A percentile compares a stretch with the other conserved stretches of the same genome.
Conservation (phyloP, 2,797 vertebrate species). For the Parauchenoglanis ngamensis region DNA sequence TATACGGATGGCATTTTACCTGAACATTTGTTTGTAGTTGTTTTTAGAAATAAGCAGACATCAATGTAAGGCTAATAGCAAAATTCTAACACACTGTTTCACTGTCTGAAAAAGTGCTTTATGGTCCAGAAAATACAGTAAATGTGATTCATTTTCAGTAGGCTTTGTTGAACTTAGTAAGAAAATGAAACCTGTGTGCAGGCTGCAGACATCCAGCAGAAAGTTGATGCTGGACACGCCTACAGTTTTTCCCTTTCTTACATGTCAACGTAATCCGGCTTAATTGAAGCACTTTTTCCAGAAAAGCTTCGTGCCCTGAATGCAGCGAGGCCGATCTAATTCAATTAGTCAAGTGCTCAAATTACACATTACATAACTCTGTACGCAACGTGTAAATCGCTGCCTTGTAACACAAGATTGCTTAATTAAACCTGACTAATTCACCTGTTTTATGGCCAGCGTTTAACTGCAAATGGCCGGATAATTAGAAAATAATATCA, state of each 20-base stretch:
- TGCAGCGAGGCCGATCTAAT: constrained; percentile 52
- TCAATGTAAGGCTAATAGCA: not conserved
- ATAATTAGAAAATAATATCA: constrained; percentile 77
- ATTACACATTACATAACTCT: constrained; percentile 64
- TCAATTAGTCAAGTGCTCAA: constrained; percentile 63
- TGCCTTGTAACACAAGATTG: constrained; percentile 65
- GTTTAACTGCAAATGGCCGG: constrained; percentile 66
- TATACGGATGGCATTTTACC: not conserved
- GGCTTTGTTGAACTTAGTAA: not conserved
- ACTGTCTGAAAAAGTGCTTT: not conserved
- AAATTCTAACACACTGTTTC: not conserved
- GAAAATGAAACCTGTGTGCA: not conserved
- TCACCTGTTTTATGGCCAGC: constrained; percentile 73
- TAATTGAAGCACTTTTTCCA: constrained; percentile 50
- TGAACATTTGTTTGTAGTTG: not conserved
- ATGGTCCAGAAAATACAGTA: constrained; percentile 14
- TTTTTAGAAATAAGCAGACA: not conserved
- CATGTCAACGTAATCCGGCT: constrained; percentile 10
- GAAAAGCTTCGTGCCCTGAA: constrained; percentile 23
- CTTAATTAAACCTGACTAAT: constrained; percentile 76
- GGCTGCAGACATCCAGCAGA: not conserved
- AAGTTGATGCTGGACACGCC: no score
- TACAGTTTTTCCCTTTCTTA: not conserved
- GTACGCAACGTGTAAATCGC: constrained; percentile 65
- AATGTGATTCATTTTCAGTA: not conserved